phyloP scores from a whole-genome alignment of 2,888 invertebrate species.

The Zygogramma bicolorata region DNA sequence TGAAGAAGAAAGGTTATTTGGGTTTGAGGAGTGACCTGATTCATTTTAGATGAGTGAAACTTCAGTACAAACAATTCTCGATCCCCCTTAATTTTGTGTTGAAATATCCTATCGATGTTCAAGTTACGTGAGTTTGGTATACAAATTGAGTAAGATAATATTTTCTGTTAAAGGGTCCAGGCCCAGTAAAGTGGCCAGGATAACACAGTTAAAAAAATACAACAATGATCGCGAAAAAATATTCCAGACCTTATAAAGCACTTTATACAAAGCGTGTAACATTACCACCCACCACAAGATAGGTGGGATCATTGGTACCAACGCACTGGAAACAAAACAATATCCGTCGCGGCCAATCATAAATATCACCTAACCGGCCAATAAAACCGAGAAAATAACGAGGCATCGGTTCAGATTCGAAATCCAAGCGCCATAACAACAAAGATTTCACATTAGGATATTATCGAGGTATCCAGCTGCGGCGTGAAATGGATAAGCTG shows the following conservation, averaged over 20 bases:
- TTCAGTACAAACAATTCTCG: no score
- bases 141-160: no score
- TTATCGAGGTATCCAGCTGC: conserved; percentile 6
- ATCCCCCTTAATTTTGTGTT: no score
- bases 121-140: no score
- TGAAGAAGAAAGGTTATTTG: no score
- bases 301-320: not conserved
- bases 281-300: not conserved
- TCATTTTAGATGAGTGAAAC: no score
- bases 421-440: not conserved
- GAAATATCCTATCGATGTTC: no score
- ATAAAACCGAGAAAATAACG: conserved; percentile 1
- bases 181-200: no score
- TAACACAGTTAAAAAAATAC: no score
- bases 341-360: not conserved
- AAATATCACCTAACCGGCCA: not conserved
- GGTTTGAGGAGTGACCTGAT: no score
- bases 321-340: not conserved
- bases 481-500: conserved; percentile 37
- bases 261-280: not conserved
- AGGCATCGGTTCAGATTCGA: conserved; percentile 5
- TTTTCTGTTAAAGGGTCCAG: no score
- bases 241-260: not conserved
- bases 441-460: conserved; percentile 22
- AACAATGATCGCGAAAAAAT: not conserved